Evolutionary conservation across 2,797 vertebrate species (phyloP), one percentile per base, ranked within the genome.

Genomic region (Poeciliopsis turneri): DNA sequence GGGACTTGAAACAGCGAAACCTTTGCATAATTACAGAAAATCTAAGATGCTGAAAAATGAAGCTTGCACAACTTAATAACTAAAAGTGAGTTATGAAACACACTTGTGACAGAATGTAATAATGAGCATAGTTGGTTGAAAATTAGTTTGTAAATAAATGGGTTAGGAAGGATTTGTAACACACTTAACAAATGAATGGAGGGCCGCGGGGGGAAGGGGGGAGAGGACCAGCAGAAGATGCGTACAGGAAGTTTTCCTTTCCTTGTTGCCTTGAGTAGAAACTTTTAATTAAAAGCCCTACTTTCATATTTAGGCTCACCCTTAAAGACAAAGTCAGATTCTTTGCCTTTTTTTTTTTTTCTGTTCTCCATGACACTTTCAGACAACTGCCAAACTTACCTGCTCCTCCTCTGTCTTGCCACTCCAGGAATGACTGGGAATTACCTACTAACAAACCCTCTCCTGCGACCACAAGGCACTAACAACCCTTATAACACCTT

Each of bases 381-480:
- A 75, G 83, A 86, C 75, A 15, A 51, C 80, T 80, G 68, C 43
- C 79, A 83, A 83, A 84, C 80, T 89, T 82, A 90, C 82, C 77
- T 90, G 74, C 86, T 90, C 81, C 81, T 92, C 86, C 89, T 92
- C 84, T 97, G 91, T 97, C 95, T 97, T 93, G 95, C 97, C 96
- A 93, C 97, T 98, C 96, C 96, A 99, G 98, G 98, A 97, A 99
- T 99, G 98, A 99, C 98, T 96, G 97, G 98, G 96, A 99, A 99
- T 97, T 99, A 99, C 96, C 98, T 99, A 98, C 98, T 99, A 98
- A 99, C 98, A 98, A 99, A 99, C 92, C 98, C 98, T 97, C 98
- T 99, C 95, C 98, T 99, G 94, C 98, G 98, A 97, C 98, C 98
- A 93, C 98, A 99, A 96, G 98, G 97, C 97, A 98, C 98, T 99